phyloP scores from a whole-genome alignment of 2,113 vertebrate species.

The Pontoporia blainvillei region DNA sequence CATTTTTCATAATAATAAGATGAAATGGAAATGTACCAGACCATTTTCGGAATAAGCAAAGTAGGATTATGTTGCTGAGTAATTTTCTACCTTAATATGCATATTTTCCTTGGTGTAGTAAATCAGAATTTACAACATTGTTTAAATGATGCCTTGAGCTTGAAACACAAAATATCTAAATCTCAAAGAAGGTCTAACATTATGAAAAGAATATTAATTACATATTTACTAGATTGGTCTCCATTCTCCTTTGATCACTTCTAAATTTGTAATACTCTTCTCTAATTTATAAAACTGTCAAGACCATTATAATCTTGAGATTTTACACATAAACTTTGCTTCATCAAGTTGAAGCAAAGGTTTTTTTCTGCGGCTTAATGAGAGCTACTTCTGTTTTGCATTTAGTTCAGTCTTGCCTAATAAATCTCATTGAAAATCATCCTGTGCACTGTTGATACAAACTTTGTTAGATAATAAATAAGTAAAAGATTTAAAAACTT shows the following conservation, averaged over 20 bases:
- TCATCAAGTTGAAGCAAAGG: slow-evolving; percentile 2
- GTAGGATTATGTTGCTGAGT: not conserved
- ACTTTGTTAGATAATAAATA: slow-evolving; percentile 40
- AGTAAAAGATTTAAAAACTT: slow-evolving; percentile 52
- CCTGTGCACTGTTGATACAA: not conserved
- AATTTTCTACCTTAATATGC: not conserved
- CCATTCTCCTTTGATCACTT: not conserved
- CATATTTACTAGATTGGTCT: not conserved
- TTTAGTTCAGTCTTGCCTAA: slow-evolving; percentile 27
- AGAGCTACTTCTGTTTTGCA: not conserved
- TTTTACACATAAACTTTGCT: not conserved
- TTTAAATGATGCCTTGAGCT: not conserved
- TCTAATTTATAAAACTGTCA: not conserved
- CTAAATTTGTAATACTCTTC: not conserved
- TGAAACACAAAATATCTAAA: not conserved
- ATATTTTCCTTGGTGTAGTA: not conserved
- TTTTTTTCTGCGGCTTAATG: not conserved
- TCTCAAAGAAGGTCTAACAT: not conserved
- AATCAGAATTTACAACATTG: not conserved
- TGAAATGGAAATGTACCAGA: not conserved
- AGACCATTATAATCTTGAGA: not conserved
- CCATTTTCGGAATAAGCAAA: not conserved
- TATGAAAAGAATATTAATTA: not conserved
- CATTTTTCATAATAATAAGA: not conserved
- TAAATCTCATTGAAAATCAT: slow-evolving; percentile 53